Base-by-base conservation (phyloP, 2,888 invertebrate species). In the Lutraria lutraria region DNA sequence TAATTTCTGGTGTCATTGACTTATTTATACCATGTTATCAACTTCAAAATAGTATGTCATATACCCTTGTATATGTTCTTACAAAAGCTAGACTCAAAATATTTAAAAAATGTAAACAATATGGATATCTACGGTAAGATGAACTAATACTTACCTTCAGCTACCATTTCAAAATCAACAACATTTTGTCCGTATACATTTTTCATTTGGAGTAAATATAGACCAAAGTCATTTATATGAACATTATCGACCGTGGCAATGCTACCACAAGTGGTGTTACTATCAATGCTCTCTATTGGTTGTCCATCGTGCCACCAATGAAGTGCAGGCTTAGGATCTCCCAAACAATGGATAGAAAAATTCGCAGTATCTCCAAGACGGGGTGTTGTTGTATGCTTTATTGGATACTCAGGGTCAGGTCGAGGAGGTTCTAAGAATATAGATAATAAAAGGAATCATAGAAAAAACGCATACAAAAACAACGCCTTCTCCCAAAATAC, bases 401-500 rank as follows among this genome's bases (percentile, higher is more conserved):
- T 29, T 25, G 54, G 72, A 87, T 31, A 87, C 10, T 34, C 60
- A 10, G 82, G 87, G n/a, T 87, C 83, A n/a, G 82, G 87, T 76
- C n/a, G 34, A n/a, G 76, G 85, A 21, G 76, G 25, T 10, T 79
- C 85, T 85, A 31, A 19, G 25, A 79, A n/a, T n/a, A n/a, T n/a
- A n/a, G n/a, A n/a, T n/a, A n/a, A n/a, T n/a, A n/a, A n/a, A n/a
- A n/a, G n/a, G n/a, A n/a, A n/a, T n/a, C n/a, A n/a, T n/a, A n/a
- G n/a, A n/a, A n/a, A n/a, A n/a, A n/a, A n/a, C n/a, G n/a, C n/a
- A n/a, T n/a, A n/a, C n/a, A n/a, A n/a, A n/a, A n/a, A n/a, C n/a
- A n/a, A n/a, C n/a, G n/a, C n/a, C n/a, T n/a, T n/a, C n/a, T n/a
- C n/a, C n/a, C n/a, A n/a, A n/a, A n/a, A n/a, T n/a, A n/a, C n/a